Conservation (phyloP, 2,888 invertebrate genomes). For the Minunthozetes semirufus region DNA sequence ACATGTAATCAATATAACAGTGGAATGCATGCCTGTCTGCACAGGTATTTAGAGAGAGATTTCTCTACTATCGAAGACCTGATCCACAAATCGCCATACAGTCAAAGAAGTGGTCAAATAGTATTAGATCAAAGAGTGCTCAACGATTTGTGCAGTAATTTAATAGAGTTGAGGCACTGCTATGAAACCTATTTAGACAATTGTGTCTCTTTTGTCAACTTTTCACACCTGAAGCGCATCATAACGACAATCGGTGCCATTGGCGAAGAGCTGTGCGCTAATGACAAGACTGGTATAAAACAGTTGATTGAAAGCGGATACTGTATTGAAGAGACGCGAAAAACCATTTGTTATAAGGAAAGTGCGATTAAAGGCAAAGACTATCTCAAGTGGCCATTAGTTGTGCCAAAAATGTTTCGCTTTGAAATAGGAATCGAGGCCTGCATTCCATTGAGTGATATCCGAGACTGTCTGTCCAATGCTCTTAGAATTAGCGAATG, state of each 20-base stretch:
- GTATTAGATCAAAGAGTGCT: slow-evolving; percentile 21
- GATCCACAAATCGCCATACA: slow-evolving; percentile 24
- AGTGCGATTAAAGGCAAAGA: not conserved
- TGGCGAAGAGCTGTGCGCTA: slow-evolving; percentile 2
- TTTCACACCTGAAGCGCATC: slow-evolving; percentile 31
- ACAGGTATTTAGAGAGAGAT: slow-evolving; percentile 31
- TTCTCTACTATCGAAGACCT: slow-evolving; percentile 32
- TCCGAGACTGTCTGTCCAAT: slow-evolving; percentile 6
- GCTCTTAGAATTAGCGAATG: not conserved
- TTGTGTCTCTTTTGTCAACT: slow-evolving; percentile 26
- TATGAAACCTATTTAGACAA: slow-evolving; percentile 22
- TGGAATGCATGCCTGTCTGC: slow-evolving; percentile 30
- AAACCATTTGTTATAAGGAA: not conserved
- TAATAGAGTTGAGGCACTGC: slow-evolving; percentile 13
- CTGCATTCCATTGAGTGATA: slow-evolving; percentile 3
- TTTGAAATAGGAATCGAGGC: slow-evolving; percentile 29
- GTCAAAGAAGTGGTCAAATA: slow-evolving; percentile 31
- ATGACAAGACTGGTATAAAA: slow-evolving; percentile 3
- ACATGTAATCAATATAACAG: not conserved
- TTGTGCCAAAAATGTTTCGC: slow-evolving; percentile 30
- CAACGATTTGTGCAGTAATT: slow-evolving; percentile 10
- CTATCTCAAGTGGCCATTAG: slow-evolving; percentile 23
- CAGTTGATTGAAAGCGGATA: slow-evolving; percentile 31
- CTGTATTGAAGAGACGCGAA: slow-evolving; percentile 33
- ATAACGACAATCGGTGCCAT: slow-evolving; percentile 4